phyloP scores from a whole-genome alignment of 2,113 vertebrate species.

The Antechinus flavipes region DNA sequence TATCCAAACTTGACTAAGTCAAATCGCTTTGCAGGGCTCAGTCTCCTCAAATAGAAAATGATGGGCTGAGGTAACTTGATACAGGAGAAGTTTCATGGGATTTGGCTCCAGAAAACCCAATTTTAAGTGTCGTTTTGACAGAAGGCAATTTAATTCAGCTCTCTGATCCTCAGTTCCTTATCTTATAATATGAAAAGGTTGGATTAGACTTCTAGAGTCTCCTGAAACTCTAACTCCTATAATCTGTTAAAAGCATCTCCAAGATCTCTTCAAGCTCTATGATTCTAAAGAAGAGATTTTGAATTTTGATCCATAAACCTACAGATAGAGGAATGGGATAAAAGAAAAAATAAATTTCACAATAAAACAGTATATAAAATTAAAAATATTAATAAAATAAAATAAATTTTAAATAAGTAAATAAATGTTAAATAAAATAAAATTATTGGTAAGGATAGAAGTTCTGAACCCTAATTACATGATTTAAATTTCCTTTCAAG shows the following conservation, averaged over 20 bases:
- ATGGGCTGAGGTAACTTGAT: background rate
- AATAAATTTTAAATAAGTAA: no score
- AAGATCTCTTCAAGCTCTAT: background rate
- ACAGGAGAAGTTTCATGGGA: background rate
- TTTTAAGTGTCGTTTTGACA: background rate
- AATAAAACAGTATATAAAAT: background rate
- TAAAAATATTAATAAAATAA: background rate
- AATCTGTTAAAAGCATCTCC: background rate
- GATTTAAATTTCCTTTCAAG: background rate
- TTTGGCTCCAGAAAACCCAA: background rate
- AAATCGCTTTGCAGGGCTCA: background rate
- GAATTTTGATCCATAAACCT: background rate
- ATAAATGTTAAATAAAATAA: no score
- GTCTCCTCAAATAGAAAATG: background rate
- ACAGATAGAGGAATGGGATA: background rate
- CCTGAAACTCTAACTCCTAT: background rate
- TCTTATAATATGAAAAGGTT: background rate
- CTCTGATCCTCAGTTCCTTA: background rate
- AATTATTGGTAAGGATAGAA: background rate
- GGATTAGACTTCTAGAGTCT: background rate
- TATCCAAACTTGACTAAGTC: background rate
- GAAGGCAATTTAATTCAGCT: background rate
- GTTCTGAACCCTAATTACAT: background rate
- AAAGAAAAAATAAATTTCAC: background rate
- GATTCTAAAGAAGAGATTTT: background rate